Base-by-base conservation (phyloP, 2,888 invertebrate genomes). In the Synanthedon myopaeformis region DNA sequence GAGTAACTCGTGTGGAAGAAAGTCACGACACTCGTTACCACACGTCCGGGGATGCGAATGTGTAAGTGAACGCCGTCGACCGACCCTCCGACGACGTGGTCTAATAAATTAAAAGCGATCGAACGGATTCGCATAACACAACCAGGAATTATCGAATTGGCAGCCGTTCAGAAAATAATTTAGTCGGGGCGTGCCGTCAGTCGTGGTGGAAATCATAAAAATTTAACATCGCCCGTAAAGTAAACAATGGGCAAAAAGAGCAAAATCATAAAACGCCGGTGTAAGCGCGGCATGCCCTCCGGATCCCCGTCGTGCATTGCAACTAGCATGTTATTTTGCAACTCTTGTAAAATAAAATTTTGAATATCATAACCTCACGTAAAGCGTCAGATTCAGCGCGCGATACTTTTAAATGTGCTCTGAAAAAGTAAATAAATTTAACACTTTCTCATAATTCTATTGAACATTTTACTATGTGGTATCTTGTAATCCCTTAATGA, bases 201-300 rank as follows among this genome's bases (percentile, higher is more conserved):
- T 75, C 74, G 72, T 76, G 76, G 82, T 79, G 81, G 77, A 75
- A 79, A 81, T 81, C 82, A 79, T 84, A 86, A 84, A 84, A 76
- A 69, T 79, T 78, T 74, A 75, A 79, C 74, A 76, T 74, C 75
- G 74, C 64, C 74, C 70, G 79, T 79, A 78, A 83, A 86, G 80
- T 79, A 85, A 87, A 87, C 86, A 87, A 86, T 86, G 82, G 81
- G 68, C 65, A 82, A 84, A 85, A 84, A 76, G 78, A 81, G 71
- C 72, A 79, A 76, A 69, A 70, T 63, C 61, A 65, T 72, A 72
- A 78, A 56, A 73, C 65, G 72, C 69, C 67, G 67, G 69, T 67
- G 74, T 65, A 66, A 61, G 64, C 70, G 65, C 63, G 58, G 61
- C 66, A 62, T 69, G 74, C 76, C 77, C 74, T 69, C 69, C 63